phyloP scores from a whole-genome alignment of 2,888 invertebrate genomes.

The Dicranocentrus wangi region DNA sequence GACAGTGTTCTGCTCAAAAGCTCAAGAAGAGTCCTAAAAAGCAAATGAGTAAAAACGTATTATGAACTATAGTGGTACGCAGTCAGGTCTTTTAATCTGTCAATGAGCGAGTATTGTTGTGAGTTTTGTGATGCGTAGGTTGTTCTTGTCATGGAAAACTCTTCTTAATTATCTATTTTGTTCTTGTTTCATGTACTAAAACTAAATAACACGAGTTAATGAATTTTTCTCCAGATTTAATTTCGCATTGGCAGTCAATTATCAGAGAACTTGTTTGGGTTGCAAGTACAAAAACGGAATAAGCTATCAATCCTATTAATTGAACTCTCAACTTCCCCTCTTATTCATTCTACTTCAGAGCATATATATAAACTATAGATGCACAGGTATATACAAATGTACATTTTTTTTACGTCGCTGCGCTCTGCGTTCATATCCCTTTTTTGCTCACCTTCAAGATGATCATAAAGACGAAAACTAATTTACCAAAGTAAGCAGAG shows the following conservation, averaged over 20 bases:
- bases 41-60: neutral
- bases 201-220: constrained; percentile 37
- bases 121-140: constrained; percentile 13
- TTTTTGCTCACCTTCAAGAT: constrained; percentile 6
- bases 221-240: constrained; percentile 59
- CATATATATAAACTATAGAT: constrained; percentile 15
- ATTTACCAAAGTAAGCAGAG: constrained; percentile 4
- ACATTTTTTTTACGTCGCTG: neutral
- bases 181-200: neutral
- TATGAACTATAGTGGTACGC: neutral
- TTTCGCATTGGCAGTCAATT: constrained; percentile 55
- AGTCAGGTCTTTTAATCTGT: neutral
- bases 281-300: constrained; percentile 53
- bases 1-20: neutral
- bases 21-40: neutral
- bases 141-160: neutral
- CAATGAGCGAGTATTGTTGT: neutral
- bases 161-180: constrained; percentile 9
- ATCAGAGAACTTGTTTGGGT: constrained; percentile 55
- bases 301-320: constrained; percentile 59
- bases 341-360: constrained; percentile 21
- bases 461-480: neutral
- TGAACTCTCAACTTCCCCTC: constrained; percentile 51
- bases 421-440: neutral
- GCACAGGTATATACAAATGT: neutral